Evolutionary conservation across 1,140 invertebrate genomes (phyloP).

Genomic region (Bombus fervidus): DNA sequence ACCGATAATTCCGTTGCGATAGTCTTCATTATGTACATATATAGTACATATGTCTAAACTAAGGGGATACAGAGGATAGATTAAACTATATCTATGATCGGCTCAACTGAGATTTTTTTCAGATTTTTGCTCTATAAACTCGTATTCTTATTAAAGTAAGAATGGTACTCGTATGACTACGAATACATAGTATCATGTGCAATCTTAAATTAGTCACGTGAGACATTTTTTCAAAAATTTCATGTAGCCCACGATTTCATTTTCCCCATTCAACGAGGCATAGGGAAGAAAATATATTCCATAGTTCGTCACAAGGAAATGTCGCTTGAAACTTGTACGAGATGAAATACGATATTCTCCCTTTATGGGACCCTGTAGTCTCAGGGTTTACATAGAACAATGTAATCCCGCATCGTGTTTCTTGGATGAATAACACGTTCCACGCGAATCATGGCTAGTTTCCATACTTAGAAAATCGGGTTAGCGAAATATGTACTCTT

Average conservation of each 20-base stretch:
- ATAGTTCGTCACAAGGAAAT: constrained; percentile 1
- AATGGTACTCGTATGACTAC: neutral
- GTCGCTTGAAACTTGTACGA: constrained; percentile 9
- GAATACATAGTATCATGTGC: neutral
- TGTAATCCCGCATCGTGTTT: constrained; percentile 40
- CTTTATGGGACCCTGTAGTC: constrained; percentile 19
- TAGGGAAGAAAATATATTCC: neutral
- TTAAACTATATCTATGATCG: too few relatives aligned
- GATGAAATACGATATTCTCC: constrained; percentile 22
- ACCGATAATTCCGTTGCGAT: too few relatives aligned
- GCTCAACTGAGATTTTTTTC: too few relatives aligned
- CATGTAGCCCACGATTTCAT: too few relatives aligned
- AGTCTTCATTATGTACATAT: too few relatives aligned
- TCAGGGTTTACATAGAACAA: constrained; percentile 22
- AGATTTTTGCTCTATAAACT: too few relatives aligned
- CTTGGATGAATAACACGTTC: constrained; percentile 10
- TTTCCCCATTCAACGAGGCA: neutral
- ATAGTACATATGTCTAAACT: too few relatives aligned
- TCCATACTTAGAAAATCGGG: neutral
- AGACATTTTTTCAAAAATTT: neutral
- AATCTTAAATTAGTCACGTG: neutral
- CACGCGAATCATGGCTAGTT: neutral
- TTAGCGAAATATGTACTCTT: neutral
- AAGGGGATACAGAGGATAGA: too few relatives aligned
- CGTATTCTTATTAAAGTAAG: too few relatives aligned